Percentiles rank a stretch among this genome's conserved stretches.
Evolutionary conservation across 2,113 vertebrate genomes (phyloP).

Genomic region (Eurystomus gularis): DNA sequence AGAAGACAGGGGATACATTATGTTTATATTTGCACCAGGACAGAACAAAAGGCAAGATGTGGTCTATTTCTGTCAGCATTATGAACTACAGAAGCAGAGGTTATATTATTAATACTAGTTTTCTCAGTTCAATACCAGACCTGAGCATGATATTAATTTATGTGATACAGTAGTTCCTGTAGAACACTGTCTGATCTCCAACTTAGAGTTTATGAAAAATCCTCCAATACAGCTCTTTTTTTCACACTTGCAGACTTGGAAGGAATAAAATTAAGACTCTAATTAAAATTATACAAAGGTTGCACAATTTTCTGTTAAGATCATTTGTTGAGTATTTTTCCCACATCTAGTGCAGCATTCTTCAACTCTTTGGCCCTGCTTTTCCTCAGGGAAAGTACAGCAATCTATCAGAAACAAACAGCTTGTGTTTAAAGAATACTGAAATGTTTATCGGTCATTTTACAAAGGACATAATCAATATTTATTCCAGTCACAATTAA

Average conservation of each 20-base stretch:
- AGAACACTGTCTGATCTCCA: neutral
- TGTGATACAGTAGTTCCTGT: neutral
- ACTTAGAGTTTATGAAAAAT: neutral
- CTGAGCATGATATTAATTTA: neutral
- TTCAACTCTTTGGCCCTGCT: neutral
- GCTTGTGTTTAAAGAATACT: slow-evolving; percentile 31
- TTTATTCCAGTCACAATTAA: slow-evolving; percentile 42
- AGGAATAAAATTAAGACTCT: neutral
- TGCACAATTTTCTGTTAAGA: slow-evolving; percentile 26
- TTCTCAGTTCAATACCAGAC: neutral
- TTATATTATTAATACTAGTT: neutral
- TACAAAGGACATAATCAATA: slow-evolving; percentile 23
- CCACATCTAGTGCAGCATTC: neutral
- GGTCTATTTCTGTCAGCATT: neutral
- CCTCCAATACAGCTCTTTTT: neutral
- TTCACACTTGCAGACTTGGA: neutral
- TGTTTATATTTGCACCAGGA: neutral
- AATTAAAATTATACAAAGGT: neutral
- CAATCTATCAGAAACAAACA: slow-evolving; percentile 12
- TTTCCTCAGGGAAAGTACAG: neutral
- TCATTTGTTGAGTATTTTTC: neutral
- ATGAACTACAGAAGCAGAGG: neutral
- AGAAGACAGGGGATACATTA: neutral
- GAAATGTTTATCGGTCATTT: slow-evolving; percentile 37
- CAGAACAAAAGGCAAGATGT: neutral